Conservation (phyloP, 37 sponge, comb jelly and placozoan genomes). For the Geodia barretti region DNA sequence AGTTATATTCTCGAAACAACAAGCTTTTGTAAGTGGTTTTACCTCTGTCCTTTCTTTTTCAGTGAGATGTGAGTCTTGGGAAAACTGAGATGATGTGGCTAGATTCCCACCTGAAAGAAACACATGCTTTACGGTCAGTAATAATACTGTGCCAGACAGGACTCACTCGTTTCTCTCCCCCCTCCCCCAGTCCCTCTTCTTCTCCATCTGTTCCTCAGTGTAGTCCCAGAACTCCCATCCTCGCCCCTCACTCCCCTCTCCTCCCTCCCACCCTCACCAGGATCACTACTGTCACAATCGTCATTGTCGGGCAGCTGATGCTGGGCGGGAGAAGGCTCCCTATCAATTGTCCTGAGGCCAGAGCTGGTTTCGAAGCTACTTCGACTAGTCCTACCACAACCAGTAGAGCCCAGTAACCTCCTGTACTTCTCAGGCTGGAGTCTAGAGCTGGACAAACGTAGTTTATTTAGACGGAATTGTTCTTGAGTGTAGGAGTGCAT, state of each 20-base stretch:
- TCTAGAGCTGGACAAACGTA: slow-evolving; percentile 16
- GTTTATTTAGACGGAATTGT: too few relatives aligned
- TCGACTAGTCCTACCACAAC: neutral
- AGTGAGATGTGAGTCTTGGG: too few relatives aligned
- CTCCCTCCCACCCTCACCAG: neutral
- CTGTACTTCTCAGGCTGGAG: slow-evolving; percentile 23
- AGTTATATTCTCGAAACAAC: too few relatives aligned
- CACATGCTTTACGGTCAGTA: too few relatives aligned
- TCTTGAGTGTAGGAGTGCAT: neutral
- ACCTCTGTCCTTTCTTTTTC: too few relatives aligned
- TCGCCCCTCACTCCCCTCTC: neutral
- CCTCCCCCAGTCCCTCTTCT: neutral
- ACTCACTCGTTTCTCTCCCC: neutral
- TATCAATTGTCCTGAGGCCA: neutral
- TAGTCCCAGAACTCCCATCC: neutral
- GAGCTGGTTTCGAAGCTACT: neutral
- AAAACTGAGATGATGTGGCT: too few relatives aligned
- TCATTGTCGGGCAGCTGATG: neutral
- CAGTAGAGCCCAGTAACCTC: neutral
- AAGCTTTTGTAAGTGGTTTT: too few relatives aligned
- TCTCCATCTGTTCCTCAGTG: neutral
- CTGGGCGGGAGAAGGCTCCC: neutral
- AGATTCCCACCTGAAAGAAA: too few relatives aligned
- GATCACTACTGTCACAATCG: slow-evolving; percentile 1
- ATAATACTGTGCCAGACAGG: too few relatives aligned